Conservation (phyloP, 2,113 vertebrate genomes). For the Zosterops pallidus region DNA sequence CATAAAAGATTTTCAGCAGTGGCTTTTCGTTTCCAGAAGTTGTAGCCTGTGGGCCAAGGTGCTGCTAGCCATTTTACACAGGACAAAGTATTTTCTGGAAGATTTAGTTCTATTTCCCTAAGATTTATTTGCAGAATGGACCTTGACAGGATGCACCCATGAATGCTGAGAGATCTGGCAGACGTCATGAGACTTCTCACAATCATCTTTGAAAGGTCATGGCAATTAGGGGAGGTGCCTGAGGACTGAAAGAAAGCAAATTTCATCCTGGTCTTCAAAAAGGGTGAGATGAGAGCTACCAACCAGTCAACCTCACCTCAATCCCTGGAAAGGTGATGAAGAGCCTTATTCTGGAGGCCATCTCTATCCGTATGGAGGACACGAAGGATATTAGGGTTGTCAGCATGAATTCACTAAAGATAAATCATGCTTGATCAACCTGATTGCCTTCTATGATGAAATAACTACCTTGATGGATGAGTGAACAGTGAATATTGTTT, state of each 20-base stretch:
- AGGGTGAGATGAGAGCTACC: neutral
- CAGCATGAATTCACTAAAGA: neutral
- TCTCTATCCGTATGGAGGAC: neutral
- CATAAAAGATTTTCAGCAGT: neutral
- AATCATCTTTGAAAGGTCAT: neutral
- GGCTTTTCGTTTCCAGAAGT: neutral
- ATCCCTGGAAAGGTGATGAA: neutral
- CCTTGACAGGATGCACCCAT: rapidly evolving
- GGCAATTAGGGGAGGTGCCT: neutral
- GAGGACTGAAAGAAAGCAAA: neutral
- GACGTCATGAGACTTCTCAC: neutral
- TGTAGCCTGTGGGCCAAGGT: neutral
- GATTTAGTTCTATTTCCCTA: neutral
- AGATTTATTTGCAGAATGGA: neutral
- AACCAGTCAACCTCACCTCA: neutral
- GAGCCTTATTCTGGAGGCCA: neutral
- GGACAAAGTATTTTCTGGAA: neutral
- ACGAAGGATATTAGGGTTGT: neutral
- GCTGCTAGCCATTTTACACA: neutral
- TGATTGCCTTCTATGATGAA: neutral
- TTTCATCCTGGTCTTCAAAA: neutral
- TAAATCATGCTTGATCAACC: neutral
- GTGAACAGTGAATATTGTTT: neutral
- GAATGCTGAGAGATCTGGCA: neutral
- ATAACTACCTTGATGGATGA: neutral